phyloP scores from a whole-genome alignment of 2,113 vertebrate species.

The Pterophyllum scalare region DNA sequence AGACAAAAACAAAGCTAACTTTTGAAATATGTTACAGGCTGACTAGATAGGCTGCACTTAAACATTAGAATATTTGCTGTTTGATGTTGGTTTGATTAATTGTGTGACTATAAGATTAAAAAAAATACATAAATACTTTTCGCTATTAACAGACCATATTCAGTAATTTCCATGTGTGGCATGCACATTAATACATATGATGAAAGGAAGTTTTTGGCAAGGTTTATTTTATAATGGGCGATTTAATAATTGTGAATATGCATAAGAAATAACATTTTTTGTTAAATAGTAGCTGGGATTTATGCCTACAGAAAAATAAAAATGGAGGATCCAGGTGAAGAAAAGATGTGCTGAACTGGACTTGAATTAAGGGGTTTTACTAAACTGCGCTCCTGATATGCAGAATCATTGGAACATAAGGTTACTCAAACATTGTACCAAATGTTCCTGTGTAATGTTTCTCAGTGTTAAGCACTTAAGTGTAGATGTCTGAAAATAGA shows the following conservation, averaged over 20 bases:
- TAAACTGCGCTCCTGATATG: background rate
- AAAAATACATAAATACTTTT: slow-evolving; percentile 44
- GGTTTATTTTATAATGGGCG: slow-evolving; percentile 1
- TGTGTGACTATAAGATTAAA: slow-evolving; percentile 21
- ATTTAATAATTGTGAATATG: slow-evolving; percentile 13
- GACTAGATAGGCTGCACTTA: slow-evolving; percentile 23
- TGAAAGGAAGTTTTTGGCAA: slow-evolving; percentile 23
- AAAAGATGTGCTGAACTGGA: background rate
- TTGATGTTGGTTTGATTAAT: slow-evolving; percentile 54
- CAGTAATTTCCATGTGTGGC: slow-evolving; percentile 31
- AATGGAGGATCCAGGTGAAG: background rate
- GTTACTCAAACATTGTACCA: background rate
- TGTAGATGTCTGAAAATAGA: slow-evolving; percentile 6
- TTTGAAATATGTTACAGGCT: slow-evolving; percentile 27
- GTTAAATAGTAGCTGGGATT: background rate
- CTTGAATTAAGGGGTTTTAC: slow-evolving; percentile 14
- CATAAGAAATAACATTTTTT: background rate
- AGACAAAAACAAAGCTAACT: slow-evolving; percentile 30
- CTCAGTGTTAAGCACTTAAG: background rate
- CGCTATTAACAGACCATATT: slow-evolving; percentile 47
- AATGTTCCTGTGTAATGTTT: background rate
- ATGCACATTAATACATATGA: slow-evolving; percentile 31
- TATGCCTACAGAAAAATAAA: background rate
- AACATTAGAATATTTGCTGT: slow-evolving; percentile 26
- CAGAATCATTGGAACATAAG: background rate